Evolutionary conservation across 2,113 vertebrate species (phyloP), one percentile per base, ranked within the genome.

Genomic region (Antennarius striatus): DNA sequence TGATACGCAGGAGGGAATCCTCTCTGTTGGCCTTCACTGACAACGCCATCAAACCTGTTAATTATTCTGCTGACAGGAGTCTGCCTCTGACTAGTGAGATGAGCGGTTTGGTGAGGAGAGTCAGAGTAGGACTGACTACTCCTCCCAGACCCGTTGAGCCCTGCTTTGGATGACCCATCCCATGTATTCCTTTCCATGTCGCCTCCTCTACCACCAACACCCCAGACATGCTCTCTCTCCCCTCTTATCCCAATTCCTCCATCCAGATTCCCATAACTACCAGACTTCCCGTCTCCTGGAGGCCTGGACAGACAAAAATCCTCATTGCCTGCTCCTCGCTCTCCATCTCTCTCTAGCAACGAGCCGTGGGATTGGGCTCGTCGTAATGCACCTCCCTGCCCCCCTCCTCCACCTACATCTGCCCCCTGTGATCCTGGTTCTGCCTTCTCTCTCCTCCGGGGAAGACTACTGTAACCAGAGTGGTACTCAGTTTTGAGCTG

Each of bases 361-460:
- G 94, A 96, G n/a, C 95, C 92, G 0, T 98, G 94, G 3, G 96
- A 98, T 59, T 92, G 95, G 1, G 94, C 92, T 32, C 95, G 87
- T 0, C 94, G 93, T 10, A 98, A 69, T 4, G 40, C 54, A 57
- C 68, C 92, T 71, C 45, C 89, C 61, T 66, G 68, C 10, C 68
- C 91, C 72, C 39, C 87, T 62, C 43, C 81, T 46, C 54, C 82
- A 29, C 51, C 57, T 10, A 39, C 46, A 64, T 82, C 22, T 4
- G 17, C 28, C 46, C 63, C 56, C 54, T 86, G 73, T 15, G 68
- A 53, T 17, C 49, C 13, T 11, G 39, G 11, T 29, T 88, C 86
- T 3, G 82, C 73, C 15, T 28, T 79, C 29, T 84, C 73, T 76
- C 63, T 73, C 59, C 84, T 63, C 73, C 86, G 53, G 52, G 81